Conservation (phyloP, 2,113 vertebrate genomes). For the Trinectes maculatus region DNA sequence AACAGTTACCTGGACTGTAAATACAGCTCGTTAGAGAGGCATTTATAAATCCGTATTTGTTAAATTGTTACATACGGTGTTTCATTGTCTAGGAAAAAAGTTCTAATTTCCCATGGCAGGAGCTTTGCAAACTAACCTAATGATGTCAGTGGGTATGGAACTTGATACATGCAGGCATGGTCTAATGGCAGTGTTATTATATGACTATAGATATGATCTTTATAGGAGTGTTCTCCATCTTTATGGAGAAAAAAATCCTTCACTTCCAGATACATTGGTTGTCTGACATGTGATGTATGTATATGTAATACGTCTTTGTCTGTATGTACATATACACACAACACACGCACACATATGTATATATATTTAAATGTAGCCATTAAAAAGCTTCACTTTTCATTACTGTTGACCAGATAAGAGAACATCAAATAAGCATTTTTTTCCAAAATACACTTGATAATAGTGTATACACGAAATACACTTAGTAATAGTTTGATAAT, state of each 20-base stretch:
- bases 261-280: neutral
- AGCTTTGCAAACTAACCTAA: no score
- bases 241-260: neutral
- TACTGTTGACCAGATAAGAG: neutral
- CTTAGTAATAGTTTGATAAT: neutral
- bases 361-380: neutral
- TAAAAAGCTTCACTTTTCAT: neutral
- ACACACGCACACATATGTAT: no score
- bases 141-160: no score
- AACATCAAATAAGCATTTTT: neutral
- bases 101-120: no score
- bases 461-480: no score
- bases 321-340: no score
- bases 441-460: no score
- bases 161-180: neutral
- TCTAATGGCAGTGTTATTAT: neutral
- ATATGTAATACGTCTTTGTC: no score
- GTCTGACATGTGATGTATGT: neutral
- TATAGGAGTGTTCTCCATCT: neutral
- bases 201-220: no score
- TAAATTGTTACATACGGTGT: neutral
- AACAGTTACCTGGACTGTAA: neutral
- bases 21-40: neutral
- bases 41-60: neutral
- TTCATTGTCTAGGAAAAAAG: neutral